Evolutionary conservation across 2,113 vertebrate species (phyloP), one percentile per base, ranked within the genome.

Genomic region (Dipodomys ordii): DNA sequence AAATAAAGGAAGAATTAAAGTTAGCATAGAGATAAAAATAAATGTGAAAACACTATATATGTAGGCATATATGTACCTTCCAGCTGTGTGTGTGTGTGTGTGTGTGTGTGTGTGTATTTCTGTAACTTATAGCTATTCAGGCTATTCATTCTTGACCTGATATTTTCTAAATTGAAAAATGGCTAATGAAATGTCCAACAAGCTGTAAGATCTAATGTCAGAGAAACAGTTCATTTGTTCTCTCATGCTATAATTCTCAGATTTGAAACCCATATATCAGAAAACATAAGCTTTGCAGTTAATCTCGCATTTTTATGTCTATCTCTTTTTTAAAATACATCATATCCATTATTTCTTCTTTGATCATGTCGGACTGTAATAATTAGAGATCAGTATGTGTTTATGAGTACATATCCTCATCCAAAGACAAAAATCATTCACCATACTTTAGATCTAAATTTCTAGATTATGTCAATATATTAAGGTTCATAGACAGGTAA

Each of bases 221-320:
- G 46, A 30, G 25, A 23, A 87, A 78, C 65, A 35, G 5, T 44
- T 90, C 32, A 69, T 78, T 94, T 91, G 25, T 91, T 62, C 23
- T 81, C 77, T 81, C 57, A 19, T 12, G 6, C 28, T 87, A 28
- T 74, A 60, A 35, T 82, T 96, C 22, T 84, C 68, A 86, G 23
- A 72, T 93, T 78, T 74, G 85, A 46, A 92, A 82, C 81, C 78
- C 81, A 94, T 80, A 69, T 32, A 82, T 81, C 1, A 73, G 60
- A 84, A 95, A 74, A 53, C 3, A 49, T 18, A 46, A 13, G 64
- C 2, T 74, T 94, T 91, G 83, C 15, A 30, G 46, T 49, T 64
- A 79, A 71, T 67, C 6, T 92, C 39, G 69, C 3, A 32, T 65
- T 83, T 49, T 91, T 78, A 35, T 44, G 64, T 44, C 32, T 83